These are phyloP conservation scores for Pyrochroa serraticornis DNA, from an alignment of 2,888 invertebrate genomes.

Conservation along the genomic window DNA sequence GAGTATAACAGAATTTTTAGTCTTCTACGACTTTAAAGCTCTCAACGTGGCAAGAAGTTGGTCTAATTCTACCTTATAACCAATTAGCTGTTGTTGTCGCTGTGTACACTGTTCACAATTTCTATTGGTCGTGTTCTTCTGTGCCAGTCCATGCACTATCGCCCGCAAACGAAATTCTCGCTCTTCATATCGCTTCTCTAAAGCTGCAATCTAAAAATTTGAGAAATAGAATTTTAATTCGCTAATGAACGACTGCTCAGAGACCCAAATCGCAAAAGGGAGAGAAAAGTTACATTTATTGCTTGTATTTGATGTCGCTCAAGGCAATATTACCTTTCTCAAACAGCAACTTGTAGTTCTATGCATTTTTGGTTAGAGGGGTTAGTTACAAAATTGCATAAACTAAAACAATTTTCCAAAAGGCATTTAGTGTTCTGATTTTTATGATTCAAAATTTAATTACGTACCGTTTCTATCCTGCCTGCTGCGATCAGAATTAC, in stretches of 20 bases:
- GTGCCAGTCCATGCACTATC: constrained; percentile 58
- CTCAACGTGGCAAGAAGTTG: constrained; percentile 55
- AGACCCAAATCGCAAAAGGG: too few species aligned
- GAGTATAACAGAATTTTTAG: neutral
- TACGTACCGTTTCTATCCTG: neutral
- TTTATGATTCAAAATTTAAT: neutral
- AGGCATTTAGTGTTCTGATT: neutral
- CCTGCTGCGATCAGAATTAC: neutral
- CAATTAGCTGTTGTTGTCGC: constrained; percentile 55
- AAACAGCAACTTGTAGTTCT: too few species aligned
- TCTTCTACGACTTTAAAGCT: constrained; percentile 44
- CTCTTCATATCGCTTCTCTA: constrained; percentile 59
- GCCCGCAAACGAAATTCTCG: constrained; percentile 59
- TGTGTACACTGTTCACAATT: constrained; percentile 56
- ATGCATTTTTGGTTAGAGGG: too few species aligned
- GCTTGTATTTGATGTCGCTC: too few species aligned
- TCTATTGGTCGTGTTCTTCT: constrained; percentile 52
- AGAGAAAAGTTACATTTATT: too few species aligned
- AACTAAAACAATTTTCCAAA: too few species aligned
- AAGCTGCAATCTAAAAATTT: constrained; percentile 51
- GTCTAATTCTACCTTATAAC: constrained; percentile 57
- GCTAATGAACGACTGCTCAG: too few species aligned
- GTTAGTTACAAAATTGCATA: too few species aligned
- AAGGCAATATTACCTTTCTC: too few species aligned
- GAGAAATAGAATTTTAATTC: neutral